Conservation (phyloP, 2,888 invertebrate genomes). For the Rhorus exstirpatorius region DNA sequence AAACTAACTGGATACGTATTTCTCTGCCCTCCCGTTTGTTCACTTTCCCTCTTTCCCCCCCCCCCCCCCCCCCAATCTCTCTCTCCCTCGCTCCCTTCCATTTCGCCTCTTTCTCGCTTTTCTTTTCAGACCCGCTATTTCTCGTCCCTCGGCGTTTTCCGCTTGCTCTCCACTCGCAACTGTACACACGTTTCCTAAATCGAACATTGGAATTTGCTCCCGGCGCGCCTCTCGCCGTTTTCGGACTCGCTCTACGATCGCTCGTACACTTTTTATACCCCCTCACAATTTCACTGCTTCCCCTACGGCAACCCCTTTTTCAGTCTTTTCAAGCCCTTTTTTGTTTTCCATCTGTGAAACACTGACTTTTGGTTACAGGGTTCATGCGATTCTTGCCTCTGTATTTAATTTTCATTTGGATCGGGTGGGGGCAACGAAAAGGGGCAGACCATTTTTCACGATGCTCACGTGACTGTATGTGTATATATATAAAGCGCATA, state of each 20-base stretch:
- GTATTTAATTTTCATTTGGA: conserved; percentile 79
- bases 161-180: conserved; percentile 35
- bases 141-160: conserved; percentile 44
- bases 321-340: conserved; percentile 70
- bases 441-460: conserved; percentile 30
- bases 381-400: conserved; percentile 79
- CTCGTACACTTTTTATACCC: conserved; percentile 18
- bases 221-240: conserved; percentile 23
- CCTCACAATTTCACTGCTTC: conserved; percentile 51
- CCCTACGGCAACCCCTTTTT: conserved; percentile 35
- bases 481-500: conserved; percentile 1
- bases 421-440: background rate
- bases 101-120: conserved; percentile 29
- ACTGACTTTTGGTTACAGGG: conserved; percentile 82
- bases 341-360: conserved; percentile 81
- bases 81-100: conserved; percentile 51
- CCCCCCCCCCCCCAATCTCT: conserved; percentile 20
- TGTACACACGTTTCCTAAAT: conserved; percentile 55
- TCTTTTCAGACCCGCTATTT: conserved; percentile 31
- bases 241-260: conserved; percentile 33
- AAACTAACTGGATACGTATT: conserved; percentile 85
- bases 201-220: conserved; percentile 59
- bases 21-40: conserved; percentile 75
- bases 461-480: background rate
- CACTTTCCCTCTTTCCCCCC: conserved; percentile 55